Base-by-base conservation (phyloP, 53 echinoderm and acorn worm species). In the Antedon mediterranea region DNA sequence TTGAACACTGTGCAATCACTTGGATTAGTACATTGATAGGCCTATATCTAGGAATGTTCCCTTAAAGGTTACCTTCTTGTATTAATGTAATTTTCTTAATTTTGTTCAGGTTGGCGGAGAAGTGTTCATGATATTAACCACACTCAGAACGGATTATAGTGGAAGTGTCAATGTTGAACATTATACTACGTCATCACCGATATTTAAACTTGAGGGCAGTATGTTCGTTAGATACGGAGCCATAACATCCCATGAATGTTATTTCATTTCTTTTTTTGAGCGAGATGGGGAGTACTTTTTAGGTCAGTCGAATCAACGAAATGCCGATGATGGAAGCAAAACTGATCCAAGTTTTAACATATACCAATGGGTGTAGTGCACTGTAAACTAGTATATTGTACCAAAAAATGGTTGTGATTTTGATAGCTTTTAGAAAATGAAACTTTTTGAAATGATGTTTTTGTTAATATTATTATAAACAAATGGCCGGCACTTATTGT, bases 241-340 rank as follows among this genome's bases (percentile, higher is more conserved):
- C 2, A 23, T 57, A 2, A 57, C 57, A 1, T 57, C 57, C 9
- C 57, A 57, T 2, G 9, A 15, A 57, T 57, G 15, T 6, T 11
- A n/a, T n/a, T 13, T 8, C 14, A 57, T 2, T 41, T 78, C 86
- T n/a, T 74, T 83, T 6, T 89, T 89, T 71, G 78, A 84, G 57
- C 73, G 89, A 15, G 82, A 92, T 79, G 89, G 86, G 33, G 92
- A 92, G 30, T 78, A 84, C 6, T 92, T 84, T 76, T 33, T 92
- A 79, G 77, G 80, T 32, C 84, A 89, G 71, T 71, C 43, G 8
- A 84, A 74, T 31, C 74, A 72, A 7, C 41, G 85, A 0, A 82
- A 82, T 31, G 43, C 43, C 26, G 71, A 79, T 33, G 78, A 79
- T 32, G 76, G 82, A 15, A 72, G 73, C 0, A 34, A 73, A 29